phyloP scores from a whole-genome alignment of 2,888 invertebrate genomes.

The Drosophila affinis region DNA sequence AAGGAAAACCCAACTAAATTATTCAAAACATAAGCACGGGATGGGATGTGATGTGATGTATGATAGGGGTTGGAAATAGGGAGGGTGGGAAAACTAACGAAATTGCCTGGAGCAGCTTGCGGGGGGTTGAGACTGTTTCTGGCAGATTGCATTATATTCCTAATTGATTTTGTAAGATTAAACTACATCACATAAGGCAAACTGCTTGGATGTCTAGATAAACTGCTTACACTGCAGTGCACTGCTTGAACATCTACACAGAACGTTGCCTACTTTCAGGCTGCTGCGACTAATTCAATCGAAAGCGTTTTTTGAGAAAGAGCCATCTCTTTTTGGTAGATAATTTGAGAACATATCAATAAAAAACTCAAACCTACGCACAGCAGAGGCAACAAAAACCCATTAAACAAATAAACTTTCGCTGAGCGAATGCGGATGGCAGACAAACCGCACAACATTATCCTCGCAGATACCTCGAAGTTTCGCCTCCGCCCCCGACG shows the following conservation, averaged over 20 bases:
- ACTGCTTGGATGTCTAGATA: constrained; percentile 4
- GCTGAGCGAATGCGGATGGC: constrained; percentile 35
- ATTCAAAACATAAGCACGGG: constrained; percentile 71
- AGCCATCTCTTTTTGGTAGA: constrained; percentile 31
- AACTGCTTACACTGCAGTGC: constrained; percentile 19
- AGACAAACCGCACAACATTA: constrained; percentile 47
- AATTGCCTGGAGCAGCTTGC: too few relatives aligned
- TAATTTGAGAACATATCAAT: constrained; percentile 46
- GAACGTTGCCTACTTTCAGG: not conserved
- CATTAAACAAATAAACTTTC: constrained; percentile 47
- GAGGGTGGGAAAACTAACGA: constrained; percentile 1
- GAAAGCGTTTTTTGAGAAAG: constrained; percentile 5
- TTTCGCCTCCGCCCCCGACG: constrained; percentile 4
- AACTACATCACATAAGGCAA: constrained; percentile 7
- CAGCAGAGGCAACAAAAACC: constrained; percentile 12
- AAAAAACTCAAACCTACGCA: constrained; percentile 5
- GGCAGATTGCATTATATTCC: constrained; percentile 31
- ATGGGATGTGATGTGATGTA: constrained; percentile 62
- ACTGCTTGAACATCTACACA: not conserved
- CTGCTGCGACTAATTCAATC: not conserved
- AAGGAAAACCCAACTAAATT: constrained; percentile 54
- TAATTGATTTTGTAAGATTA: constrained; percentile 41
- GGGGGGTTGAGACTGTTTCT: constrained; percentile 8
- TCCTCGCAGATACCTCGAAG: constrained; percentile 22
- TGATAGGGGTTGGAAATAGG: constrained; percentile 26